Percentiles rank a stretch among this genome's conserved stretches.
phyloP scores from a whole-genome alignment of 2,113 vertebrate genomes.

The Coregonus clupeaformis region DNA sequence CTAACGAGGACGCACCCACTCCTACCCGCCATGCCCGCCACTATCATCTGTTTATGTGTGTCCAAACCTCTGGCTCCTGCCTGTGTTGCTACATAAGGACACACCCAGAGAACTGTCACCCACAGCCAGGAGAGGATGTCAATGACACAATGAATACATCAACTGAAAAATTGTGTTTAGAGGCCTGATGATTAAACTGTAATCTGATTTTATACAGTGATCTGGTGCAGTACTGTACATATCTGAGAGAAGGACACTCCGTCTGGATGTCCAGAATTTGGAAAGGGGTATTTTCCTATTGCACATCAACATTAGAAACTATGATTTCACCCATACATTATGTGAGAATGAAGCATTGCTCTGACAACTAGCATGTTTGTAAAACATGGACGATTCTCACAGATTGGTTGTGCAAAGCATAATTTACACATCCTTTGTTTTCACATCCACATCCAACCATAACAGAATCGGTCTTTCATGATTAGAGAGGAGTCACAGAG shows the following conservation, averaged over 20 bases:
- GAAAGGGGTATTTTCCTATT: background rate
- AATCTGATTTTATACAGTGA: background rate
- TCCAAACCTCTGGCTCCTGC: conserved; percentile 14
- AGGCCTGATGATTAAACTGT: background rate
- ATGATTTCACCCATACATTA: background rate
- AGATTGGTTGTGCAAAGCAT: conserved; percentile 8
- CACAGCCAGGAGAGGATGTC: conserved; percentile 48
- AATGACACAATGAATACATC: conserved; percentile 64
- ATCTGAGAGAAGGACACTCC: background rate
- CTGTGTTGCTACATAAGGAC: conserved; percentile 8
- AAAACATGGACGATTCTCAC: conserved; percentile 17
- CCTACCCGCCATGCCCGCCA: background rate
- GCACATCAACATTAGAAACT: background rate
- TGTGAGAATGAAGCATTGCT: conserved; percentile 2
- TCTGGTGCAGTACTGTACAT: background rate
- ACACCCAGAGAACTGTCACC: conserved; percentile 54
- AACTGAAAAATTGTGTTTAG: conserved; percentile 14
- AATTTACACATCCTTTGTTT: conserved; percentile 16
- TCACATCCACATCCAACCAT: conserved; percentile 9
- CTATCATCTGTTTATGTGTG: background rate
- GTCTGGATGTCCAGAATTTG: background rate
- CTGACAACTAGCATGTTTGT: conserved; percentile 14
- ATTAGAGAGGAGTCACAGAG: background rate
- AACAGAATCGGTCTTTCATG: conserved; percentile 17
- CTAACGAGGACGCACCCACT: conserved; percentile 58